Conservation (phyloP, 1,140 invertebrate genomes). For the Brachionus rotundiformis region DNA sequence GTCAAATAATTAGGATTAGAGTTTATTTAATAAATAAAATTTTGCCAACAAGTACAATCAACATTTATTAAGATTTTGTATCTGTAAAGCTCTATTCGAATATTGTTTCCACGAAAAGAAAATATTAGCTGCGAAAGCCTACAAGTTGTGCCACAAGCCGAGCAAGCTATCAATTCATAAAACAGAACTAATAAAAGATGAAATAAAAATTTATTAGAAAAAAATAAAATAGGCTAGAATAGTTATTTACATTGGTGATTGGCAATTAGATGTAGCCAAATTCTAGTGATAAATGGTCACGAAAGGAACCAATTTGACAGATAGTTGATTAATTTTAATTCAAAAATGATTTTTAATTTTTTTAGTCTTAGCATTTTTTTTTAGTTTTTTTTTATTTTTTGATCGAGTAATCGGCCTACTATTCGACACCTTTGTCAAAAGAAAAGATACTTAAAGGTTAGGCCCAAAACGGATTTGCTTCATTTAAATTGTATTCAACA, state of each 20-base stretch:
- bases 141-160: slow-evolving; percentile 9
- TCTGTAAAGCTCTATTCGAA: background rate
- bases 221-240: background rate
- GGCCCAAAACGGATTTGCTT: slow-evolving; percentile 28
- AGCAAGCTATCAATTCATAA: background rate
- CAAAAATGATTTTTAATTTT: background rate
- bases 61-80: background rate
- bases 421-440: slow-evolving; percentile 16
- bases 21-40: background rate
- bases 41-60: slow-evolving; percentile 4
- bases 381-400: no score
- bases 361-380: background rate
- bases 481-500: slow-evolving; percentile 28
- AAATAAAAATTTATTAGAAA: background rate
- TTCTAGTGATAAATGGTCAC: background rate
- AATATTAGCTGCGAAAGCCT: background rate
- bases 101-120: background rate
- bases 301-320: background rate
- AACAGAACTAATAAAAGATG: background rate
- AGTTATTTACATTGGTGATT: background rate
- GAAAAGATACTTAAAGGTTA: slow-evolving; percentile 29
- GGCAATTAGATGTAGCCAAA: background rate
- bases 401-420: background rate
- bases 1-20: background rate
- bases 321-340: background rate